Conservation (phyloP, 2,113 vertebrate genomes). For the Scalopus aquaticus region DNA sequence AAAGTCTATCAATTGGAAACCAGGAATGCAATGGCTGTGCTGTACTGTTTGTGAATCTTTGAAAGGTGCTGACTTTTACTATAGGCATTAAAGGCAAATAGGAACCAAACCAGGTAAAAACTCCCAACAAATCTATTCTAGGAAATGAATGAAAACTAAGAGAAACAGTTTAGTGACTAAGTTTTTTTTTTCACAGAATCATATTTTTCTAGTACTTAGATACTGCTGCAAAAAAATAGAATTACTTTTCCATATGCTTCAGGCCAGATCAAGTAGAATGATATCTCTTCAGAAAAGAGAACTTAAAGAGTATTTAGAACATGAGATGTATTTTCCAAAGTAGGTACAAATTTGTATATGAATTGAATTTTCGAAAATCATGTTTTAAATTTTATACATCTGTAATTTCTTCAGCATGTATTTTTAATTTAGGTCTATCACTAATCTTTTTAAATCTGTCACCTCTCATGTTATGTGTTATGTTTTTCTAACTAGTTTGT, state of each 20-base stretch:
- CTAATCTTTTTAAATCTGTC: background rate
- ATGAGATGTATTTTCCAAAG: background rate
- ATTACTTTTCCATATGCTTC: background rate
- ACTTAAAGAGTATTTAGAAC: background rate
- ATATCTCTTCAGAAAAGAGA: background rate
- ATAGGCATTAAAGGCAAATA: background rate
- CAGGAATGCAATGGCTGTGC: background rate
- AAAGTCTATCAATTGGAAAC: slow-evolving; percentile 13
- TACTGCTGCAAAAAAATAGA: background rate
- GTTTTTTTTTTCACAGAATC: background rate
- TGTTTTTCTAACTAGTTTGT: background rate
- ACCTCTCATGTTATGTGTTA: background rate
- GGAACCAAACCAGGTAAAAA: background rate
- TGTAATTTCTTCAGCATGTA: background rate
- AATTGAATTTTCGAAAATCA: slow-evolving; percentile 7
- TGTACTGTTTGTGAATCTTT: background rate
- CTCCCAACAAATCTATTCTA: background rate
- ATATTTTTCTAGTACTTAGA: slow-evolving; percentile 30
- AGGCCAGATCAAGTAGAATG: background rate
- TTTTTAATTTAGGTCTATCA: background rate
- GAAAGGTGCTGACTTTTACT: background rate
- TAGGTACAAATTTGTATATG: background rate
- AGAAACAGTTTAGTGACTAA: background rate
- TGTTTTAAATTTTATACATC: background rate
- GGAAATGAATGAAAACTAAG: background rate